Percentiles rank a stretch among this genome's conserved stretches.
Conservation (phyloP, 2,888 invertebrate genomes). For the Rhimphoctona megacephalus region DNA sequence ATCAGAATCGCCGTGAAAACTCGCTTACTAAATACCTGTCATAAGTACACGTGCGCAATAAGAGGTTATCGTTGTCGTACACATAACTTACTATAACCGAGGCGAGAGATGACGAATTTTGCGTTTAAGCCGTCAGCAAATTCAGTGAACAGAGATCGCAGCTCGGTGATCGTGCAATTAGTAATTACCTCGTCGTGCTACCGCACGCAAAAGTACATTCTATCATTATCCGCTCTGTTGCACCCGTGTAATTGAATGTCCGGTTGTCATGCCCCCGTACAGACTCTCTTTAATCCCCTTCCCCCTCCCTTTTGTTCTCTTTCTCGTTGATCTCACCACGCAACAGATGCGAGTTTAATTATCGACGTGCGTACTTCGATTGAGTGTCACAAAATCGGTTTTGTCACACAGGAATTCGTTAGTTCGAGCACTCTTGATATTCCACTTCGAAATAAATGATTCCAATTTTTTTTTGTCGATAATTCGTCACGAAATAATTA, state of each 20-base stretch:
- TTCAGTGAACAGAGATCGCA: slow-evolving; percentile 52
- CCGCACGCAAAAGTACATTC: slow-evolving; percentile 66
- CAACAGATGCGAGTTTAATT: slow-evolving; percentile 49
- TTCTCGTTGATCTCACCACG: slow-evolving; percentile 22
- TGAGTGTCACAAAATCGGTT: slow-evolving; percentile 38
- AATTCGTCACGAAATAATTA: neutral
- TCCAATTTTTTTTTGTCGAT: neutral
- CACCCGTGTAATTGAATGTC: slow-evolving; percentile 68
- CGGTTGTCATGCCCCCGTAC: slow-evolving; percentile 61
- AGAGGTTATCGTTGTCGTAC: slow-evolving; percentile 30
- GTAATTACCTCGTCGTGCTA: slow-evolving; percentile 64
- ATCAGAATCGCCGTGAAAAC: slow-evolving; percentile 43
- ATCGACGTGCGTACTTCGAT: slow-evolving; percentile 51
- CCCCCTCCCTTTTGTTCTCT: neutral
- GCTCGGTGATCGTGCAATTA: slow-evolving; percentile 59
- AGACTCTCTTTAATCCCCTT: slow-evolving; percentile 41
- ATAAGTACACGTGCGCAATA: slow-evolving; percentile 54
- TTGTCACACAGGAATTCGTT: slow-evolving; percentile 41
- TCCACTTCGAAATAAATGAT: neutral
- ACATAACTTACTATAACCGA: slow-evolving; percentile 34
- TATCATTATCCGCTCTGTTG: slow-evolving; percentile 60
- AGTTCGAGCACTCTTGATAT: neutral
- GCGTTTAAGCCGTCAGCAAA: slow-evolving; percentile 46
- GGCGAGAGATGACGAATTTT: slow-evolving; percentile 43
- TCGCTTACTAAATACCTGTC: slow-evolving; percentile 60